Conservation (phyloP, 2,888 invertebrate genomes). For the Drosophila merina region DNA sequence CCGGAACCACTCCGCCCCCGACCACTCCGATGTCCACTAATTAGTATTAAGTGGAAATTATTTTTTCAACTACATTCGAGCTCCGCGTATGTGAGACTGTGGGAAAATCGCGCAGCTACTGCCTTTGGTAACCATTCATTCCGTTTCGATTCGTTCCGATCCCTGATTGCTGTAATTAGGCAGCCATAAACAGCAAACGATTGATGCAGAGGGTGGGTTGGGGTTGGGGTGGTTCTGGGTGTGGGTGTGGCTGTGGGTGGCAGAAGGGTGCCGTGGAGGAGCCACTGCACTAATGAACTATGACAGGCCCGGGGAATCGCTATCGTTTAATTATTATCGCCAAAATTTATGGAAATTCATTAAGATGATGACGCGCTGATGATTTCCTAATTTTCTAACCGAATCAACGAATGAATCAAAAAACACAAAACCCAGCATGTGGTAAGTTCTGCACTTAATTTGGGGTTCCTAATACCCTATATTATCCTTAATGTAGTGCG, state of each 20-base stretch:
- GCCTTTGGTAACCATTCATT: conserved; percentile 33
- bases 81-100: conserved; percentile 53
- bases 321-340: conserved; percentile 72
- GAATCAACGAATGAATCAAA: conserved; percentile 30
- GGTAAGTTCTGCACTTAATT: conserved; percentile 6
- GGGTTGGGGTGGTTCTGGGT: conserved; percentile 1
- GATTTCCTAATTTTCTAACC: conserved; percentile 35
- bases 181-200: conserved; percentile 40
- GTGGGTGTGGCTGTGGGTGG: conserved; percentile 10
- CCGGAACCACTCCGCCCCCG: background rate
- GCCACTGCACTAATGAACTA: conserved; percentile 55
- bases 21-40: conserved; percentile 54
- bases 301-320: conserved; percentile 56
- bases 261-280: background rate
- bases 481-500: no score
- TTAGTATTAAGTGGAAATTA: conserved; percentile 78
- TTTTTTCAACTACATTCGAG: conserved; percentile 67
- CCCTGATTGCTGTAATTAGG: conserved; percentile 61
- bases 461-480: conserved; percentile 13
- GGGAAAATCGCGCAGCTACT: conserved; percentile 31
- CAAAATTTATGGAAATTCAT: conserved; percentile 75
- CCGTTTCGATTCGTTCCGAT: conserved; percentile 37
- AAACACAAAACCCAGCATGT: conserved; percentile 17
- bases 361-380: conserved; percentile 56
- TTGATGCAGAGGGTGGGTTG: conserved; percentile 26